Evolutionary conservation across 2,797 vertebrate species (phyloP).

Genomic region (Prunella strophiata): DNA sequence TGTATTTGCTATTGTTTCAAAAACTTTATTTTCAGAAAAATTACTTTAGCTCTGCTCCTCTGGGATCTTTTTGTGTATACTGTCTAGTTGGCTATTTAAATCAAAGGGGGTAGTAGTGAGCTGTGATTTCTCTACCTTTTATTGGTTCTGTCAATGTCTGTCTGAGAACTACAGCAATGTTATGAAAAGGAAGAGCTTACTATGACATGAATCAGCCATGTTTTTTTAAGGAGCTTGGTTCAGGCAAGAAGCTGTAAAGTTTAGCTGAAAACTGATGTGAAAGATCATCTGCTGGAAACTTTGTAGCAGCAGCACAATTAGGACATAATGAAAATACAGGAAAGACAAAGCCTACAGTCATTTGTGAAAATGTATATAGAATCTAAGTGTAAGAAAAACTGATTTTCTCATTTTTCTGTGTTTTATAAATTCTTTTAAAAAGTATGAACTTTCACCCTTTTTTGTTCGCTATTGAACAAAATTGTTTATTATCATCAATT

Average conservation of each 20-base stretch:
- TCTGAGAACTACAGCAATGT: neutral
- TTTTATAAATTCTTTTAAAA: neutral
- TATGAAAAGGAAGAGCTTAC: slow-evolving; percentile 26
- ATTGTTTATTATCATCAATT: neutral
- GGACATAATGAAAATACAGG: neutral
- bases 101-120: neutral
- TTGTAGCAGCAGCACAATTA: neutral
- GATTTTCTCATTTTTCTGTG: neutral
- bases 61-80: neutral
- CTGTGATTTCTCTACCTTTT: slow-evolving; percentile 19
- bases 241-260: neutral
- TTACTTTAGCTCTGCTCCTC: neutral
- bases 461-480: neutral
- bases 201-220: neutral
- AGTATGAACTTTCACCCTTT: neutral
- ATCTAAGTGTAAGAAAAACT: neutral
- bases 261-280: neutral
- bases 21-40: neutral
- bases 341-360: neutral
- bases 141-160: slow-evolving; percentile 11
- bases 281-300: neutral
- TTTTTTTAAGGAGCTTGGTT: neutral
- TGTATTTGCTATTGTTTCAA: neutral
- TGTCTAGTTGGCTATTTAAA: slow-evolving; percentile 7
- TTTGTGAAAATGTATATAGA: neutral